These are phyloP conservation scores for Mythimna pallens DNA, from an alignment of 2,888 invertebrate genomes.

Conservation along the genomic window DNA sequence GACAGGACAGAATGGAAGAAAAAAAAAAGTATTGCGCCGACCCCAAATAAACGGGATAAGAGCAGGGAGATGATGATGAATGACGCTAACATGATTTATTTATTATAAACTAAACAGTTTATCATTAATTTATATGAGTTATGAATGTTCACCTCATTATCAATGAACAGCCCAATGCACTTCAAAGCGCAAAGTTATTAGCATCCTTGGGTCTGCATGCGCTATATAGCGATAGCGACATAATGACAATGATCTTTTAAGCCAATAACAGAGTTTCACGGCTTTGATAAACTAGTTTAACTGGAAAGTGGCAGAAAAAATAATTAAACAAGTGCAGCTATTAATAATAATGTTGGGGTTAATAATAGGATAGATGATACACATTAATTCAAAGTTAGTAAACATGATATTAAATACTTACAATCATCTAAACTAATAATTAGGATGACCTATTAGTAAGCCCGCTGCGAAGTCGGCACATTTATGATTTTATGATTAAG, in stretches of 20 bases:
- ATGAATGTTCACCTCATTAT: neutral
- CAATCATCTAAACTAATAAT: neutral
- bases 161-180: neutral
- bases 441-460: neutral
- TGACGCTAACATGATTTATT: neutral
- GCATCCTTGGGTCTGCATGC: neutral
- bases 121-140: neutral
- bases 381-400: neutral
- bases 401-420: neutral
- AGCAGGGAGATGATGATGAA: too few relatives aligned
- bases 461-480: neutral
- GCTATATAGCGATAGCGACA: neutral
- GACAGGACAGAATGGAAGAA: too few relatives aligned
- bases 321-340: neutral
- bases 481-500: too few relatives aligned
- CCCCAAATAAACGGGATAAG: too few relatives aligned
- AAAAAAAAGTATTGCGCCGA: too few relatives aligned
- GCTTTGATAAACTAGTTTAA: neutral
- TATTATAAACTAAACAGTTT: neutral
- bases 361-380: neutral
- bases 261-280: neutral
- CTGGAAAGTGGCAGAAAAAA: neutral
- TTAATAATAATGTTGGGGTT: neutral
- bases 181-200: neutral
- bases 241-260: neutral